Evolutionary conservation across 1,140 invertebrate genomes (phyloP), one percentile per base, ranked within the genome.

Genomic region (Bacillus rossius): DNA sequence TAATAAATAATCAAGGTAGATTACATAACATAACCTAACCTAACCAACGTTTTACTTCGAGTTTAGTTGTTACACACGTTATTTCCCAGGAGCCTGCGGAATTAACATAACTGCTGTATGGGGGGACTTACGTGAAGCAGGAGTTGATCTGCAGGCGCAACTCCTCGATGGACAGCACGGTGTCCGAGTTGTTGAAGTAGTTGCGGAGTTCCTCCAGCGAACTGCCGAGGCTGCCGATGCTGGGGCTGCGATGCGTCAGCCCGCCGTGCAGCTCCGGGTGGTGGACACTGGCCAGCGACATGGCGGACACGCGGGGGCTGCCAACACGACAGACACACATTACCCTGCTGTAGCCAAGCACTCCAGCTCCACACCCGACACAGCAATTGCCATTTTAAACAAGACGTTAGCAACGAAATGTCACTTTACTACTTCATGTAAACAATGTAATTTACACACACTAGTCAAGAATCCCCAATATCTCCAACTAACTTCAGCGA

Each of bases 81-180:
- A n/a, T n/a, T n/a, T n/a, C n/a, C n/a, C n/a, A n/a, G n/a, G n/a
- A n/a, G n/a, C n/a, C n/a, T n/a, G n/a, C n/a, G n/a, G n/a, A n/a
- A n/a, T n/a, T n/a, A n/a, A n/a, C n/a, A n/a, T n/a, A n/a, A n/a
- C n/a, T n/a, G n/a, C n/a, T n/a, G n/a, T n/a, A n/a, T n/a, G n/a
- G n/a, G n/a, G n/a, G n/a, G 26, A 78, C 79, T 81, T 67, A 83
- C 73, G 84, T 86, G 69, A 88, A 88, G 69, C 87, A 89, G 49
- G 85, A 88, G 66, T 83, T 82, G 60, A 87, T 75, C 64, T 88
- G 84, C 40, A 81, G 77, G 49, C 85, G 79, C 54, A 89, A 71
- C 67, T 87, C 85, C 71, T 89, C 87, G 60, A 89, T 84, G 29
- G 86, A 88, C 52, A 88, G 69, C 52, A 79, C 77, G 16, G 76